Base-by-base conservation (phyloP, 1,140 invertebrate species). In the Orius insidiosus region DNA sequence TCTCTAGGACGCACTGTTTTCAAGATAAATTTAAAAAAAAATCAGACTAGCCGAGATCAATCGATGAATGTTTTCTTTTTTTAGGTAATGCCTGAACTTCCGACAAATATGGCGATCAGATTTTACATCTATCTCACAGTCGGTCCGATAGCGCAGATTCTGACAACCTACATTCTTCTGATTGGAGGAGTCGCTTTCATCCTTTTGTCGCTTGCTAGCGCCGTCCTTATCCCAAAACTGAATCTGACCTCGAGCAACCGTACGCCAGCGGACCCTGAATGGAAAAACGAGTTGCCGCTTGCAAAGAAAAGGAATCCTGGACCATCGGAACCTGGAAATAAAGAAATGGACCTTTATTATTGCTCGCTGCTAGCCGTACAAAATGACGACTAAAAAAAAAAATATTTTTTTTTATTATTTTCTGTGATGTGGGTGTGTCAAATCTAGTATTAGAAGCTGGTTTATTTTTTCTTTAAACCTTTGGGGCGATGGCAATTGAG, bases 91-190 rank as follows among this genome's bases (percentile, higher is more conserved):
- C 65, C 71, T 47, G 60, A 66, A 5, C 61, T 86, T 2, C 76
- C 81, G 1, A 59, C 69, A 2, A 56, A 50, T 0, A 59, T 85
- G 54, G 65, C 69, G 19, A 60, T 64, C 3, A 70, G 70, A n/a
- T 84, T 86, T 57, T 69, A 71, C 51, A 57, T 85, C 1, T 84
- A 84, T 50, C 56, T 85, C 1, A 77, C 79, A 46, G 62, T 79
- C 1, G 54, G 80, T 5, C 80, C 81, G 3, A 48, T 71, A 0
- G 58, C 71, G 0, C 70, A 78, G 56, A 59, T 66, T 11, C 55
- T 67, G 0, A 56, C 67, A 0, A 74, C 71, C 54, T 82, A 78
- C 59, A 43, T 66, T 0, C 57, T 71, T 0, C 68, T 83, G 15
- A 14, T 71, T 0, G 47, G 66, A 4, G 77, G 77, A 1, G 50